Conservation (phyloP, 2,113 vertebrate species). For the Rhinolophus sinicus region DNA sequence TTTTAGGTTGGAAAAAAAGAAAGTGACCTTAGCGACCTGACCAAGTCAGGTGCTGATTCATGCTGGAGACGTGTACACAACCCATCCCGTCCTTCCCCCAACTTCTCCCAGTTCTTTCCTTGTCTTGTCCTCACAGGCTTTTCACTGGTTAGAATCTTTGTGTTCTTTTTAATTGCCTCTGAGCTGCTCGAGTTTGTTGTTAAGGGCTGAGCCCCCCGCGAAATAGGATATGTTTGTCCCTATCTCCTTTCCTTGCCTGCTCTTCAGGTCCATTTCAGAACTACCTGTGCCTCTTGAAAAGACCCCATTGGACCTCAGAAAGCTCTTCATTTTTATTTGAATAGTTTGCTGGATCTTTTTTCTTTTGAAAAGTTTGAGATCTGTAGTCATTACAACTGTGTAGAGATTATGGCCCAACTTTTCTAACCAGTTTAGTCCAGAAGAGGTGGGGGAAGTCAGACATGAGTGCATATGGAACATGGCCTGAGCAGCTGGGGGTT, state of each 20-base stretch:
- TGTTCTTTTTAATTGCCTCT: slow-evolving; percentile 76
- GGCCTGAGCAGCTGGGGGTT: fast-evolving
- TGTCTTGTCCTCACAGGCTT: slow-evolving; percentile 26
- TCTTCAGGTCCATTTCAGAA: slow-evolving; percentile 69
- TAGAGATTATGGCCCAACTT: neutral
- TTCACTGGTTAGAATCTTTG: slow-evolving; percentile 58
- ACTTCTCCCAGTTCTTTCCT: neutral
- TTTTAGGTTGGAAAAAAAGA: neutral
- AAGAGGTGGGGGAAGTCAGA: neutral
- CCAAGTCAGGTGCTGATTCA: neutral
- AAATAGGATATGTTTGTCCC: slow-evolving; percentile 59
- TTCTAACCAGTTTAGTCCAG: neutral
- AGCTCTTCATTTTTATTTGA: slow-evolving; percentile 62
- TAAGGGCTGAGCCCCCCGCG: slow-evolving; percentile 39
- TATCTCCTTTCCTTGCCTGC: neutral
- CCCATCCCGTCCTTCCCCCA: neutral
- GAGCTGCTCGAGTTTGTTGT: slow-evolving; percentile 41
- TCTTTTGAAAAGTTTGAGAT: slow-evolving; percentile 67
- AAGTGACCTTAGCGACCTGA: neutral
- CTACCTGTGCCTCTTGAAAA: slow-evolving; percentile 74
- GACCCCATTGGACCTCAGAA: slow-evolving; percentile 27
- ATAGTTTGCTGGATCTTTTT: slow-evolving; percentile 30
- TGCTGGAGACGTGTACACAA: neutral
- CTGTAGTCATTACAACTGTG: neutral
- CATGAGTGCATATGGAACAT: neutral